phyloP scores from a whole-genome alignment of 2,113 vertebrate genomes.

The Protobothrops mucrosquamatus region DNA sequence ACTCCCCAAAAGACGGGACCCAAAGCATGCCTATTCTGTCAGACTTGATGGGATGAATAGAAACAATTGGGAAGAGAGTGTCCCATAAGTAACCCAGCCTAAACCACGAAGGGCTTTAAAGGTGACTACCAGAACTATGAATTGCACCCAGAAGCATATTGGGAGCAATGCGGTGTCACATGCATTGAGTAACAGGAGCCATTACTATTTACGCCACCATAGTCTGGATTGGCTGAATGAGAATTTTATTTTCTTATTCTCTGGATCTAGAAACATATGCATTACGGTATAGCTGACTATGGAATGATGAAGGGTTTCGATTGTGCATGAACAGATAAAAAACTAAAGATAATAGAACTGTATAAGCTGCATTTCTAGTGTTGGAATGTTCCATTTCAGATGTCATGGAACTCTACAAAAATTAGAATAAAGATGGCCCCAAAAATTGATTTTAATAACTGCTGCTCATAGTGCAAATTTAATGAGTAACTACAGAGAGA shows the following conservation, averaged over 20 bases:
- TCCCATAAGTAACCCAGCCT: background rate
- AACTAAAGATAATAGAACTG: background rate
- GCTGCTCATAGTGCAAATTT: constrained; percentile 46
- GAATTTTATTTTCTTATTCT: background rate
- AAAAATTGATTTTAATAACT: constrained; percentile 34
- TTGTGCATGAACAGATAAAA: background rate
- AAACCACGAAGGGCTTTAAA: background rate
- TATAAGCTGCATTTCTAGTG: background rate
- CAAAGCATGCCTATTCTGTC: background rate
- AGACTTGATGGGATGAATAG: background rate
- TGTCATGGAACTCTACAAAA: background rate
- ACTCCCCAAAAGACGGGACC: background rate
- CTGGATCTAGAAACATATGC: background rate
- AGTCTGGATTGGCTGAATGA: background rate
- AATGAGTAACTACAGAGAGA: constrained; percentile 26
- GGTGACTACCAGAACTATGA: background rate
- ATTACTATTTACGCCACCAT: background rate
- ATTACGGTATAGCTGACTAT: background rate
- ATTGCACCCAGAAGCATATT: background rate
- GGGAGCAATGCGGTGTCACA: background rate
- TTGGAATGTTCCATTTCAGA: background rate
- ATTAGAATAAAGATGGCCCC: constrained; percentile 42
- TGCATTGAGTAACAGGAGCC: background rate
- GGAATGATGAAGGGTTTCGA: background rate
- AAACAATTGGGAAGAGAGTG: background rate